A percentile compares a stretch with the other conserved stretches of the same genome.
Conservation (phyloP, 2,888 invertebrate species). For the Lysandra bellargus region DNA sequence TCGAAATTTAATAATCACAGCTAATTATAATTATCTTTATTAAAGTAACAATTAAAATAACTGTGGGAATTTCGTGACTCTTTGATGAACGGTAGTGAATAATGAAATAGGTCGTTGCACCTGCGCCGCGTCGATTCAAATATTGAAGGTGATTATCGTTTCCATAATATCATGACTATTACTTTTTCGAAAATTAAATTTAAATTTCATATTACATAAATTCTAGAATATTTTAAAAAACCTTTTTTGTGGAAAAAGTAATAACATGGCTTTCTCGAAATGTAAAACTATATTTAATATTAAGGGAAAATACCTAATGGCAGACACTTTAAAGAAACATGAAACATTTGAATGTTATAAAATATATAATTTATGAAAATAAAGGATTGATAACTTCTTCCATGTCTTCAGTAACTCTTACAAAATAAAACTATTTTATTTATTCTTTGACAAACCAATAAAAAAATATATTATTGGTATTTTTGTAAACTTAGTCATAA, state of each 20-base stretch:
- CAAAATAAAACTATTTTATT: no score
- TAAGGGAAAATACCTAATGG: no score
- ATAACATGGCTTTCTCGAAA: not conserved
- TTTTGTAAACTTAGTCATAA: no score
- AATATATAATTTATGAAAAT: no score
- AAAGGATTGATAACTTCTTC: no score
- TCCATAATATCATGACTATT: not conserved
- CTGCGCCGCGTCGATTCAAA: not conserved
- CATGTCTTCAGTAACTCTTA: no score
- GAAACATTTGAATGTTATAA: no score
- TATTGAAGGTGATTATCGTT: slow-evolving; percentile 10
- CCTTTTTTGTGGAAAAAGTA: not conserved
- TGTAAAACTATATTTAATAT: no score
- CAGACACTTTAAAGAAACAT: no score
- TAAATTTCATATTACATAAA: not conserved
- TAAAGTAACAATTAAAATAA: not conserved
- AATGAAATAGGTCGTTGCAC: slow-evolving; percentile 13
- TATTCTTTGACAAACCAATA: no score
- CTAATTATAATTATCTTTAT: not conserved
- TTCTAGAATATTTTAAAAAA: not conserved
- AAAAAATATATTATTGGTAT: no score
- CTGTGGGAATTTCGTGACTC: not conserved
- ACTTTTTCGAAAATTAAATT: not conserved
- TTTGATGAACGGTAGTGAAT: slow-evolving; percentile 5
- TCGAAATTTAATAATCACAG: not conserved